phyloP scores from a whole-genome alignment of 2,888 invertebrate species.

The Ophonus ardosiacus region DNA sequence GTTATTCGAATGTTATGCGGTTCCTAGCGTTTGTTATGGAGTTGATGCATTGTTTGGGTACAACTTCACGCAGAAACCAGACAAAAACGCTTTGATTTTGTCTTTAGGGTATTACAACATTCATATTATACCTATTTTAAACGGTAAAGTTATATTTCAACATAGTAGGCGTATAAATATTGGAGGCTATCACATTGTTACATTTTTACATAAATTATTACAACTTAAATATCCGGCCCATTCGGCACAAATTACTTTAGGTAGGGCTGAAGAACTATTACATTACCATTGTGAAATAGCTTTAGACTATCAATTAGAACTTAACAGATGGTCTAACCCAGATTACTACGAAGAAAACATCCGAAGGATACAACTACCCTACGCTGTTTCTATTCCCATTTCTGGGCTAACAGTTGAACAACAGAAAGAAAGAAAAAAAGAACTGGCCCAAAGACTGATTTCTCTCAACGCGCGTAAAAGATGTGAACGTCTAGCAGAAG shows the following conservation, averaged over 20 bases:
- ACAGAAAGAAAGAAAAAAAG: conserved; percentile 91
- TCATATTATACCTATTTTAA: conserved; percentile 90
- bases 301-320: conserved; percentile 86
- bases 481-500: conserved; percentile 91
- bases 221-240: conserved; percentile 97
- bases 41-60: conserved; percentile 89
- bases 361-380: conserved; percentile 91
- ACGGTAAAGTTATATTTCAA: conserved; percentile 82
- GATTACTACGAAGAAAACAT: conserved; percentile 91
- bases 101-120: conserved; percentile 93
- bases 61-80: conserved; percentile 78
- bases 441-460: conserved; percentile 88
- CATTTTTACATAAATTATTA: conserved; percentile 90
- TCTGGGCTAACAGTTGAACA: conserved; percentile 86
- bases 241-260: conserved; percentile 90
- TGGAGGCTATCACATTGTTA: conserved; percentile 91
- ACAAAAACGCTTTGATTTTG: conserved; percentile 85
- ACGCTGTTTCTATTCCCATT: conserved; percentile 81
- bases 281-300: conserved; percentile 89
- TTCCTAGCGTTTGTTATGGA: conserved; percentile 92
- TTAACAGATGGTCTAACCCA: conserved; percentile 87
- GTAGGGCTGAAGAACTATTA: conserved; percentile 91
- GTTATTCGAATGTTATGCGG: conserved; percentile 93
- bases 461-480: conserved; percentile 94
- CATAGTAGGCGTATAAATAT: conserved; percentile 90